Conservation (phyloP, 2,888 invertebrate species). For the Drosophila histrio region DNA sequence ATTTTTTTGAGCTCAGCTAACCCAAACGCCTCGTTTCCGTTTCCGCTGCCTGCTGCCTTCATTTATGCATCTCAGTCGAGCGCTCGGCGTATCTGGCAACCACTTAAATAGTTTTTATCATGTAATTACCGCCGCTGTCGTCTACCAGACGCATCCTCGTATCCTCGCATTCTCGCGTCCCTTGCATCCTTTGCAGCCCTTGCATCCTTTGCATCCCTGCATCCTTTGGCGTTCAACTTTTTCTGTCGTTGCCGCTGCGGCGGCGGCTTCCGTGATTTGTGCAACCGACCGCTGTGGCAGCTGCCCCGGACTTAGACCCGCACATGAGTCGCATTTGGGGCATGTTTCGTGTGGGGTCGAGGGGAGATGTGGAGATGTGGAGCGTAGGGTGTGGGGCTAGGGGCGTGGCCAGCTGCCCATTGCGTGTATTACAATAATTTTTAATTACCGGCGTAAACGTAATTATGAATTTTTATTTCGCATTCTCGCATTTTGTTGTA, state of each 20-base stretch:
- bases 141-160: conserved; percentile 70
- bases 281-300: conserved; percentile 63
- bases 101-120: conserved; percentile 80
- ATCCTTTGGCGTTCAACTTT: conserved; percentile 19
- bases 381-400: too few relatives aligned
- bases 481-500: conserved; percentile 44
- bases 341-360: background rate
- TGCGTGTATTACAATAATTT: conserved; percentile 84
- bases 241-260: conserved; percentile 33
- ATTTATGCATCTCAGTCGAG: background rate
- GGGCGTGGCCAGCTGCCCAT: conserved; percentile 64
- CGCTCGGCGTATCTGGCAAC: conserved; percentile 43
- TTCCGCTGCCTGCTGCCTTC: conserved; percentile 33
- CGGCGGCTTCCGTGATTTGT: conserved; percentile 75
- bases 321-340: conserved; percentile 55
- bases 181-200: conserved; percentile 19
- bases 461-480: conserved; percentile 85
- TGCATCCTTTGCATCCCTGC: conserved; percentile 23
- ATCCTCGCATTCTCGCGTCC: conserved; percentile 16
- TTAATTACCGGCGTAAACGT: conserved; percentile 85
- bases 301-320: conserved; percentile 38
- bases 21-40: conserved; percentile 27
- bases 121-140: conserved; percentile 78
- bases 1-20: conserved; percentile 7
- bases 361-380: too few relatives aligned